A percentile compares a stretch with the other conserved stretches of the same genome.
Conservation (phyloP, 2,797 vertebrate genomes). For the Etheostoma nigrum region DNA sequence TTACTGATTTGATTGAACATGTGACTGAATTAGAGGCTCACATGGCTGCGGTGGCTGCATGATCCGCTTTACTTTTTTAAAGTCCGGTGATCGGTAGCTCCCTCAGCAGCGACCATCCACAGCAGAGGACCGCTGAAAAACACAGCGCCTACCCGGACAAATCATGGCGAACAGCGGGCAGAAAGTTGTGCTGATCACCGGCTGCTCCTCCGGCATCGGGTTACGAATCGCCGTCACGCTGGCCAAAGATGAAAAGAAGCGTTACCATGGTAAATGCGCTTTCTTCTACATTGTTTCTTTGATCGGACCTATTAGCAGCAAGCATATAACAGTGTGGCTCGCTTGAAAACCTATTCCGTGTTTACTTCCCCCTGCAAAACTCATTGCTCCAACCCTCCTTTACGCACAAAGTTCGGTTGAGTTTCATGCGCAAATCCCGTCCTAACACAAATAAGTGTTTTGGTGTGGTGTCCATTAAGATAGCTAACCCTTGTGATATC, state of each 20-base stretch:
- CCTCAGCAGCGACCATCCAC: slow-evolving; percentile 75
- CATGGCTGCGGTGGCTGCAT: slow-evolving; percentile 80
- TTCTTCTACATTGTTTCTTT: slow-evolving; percentile 73
- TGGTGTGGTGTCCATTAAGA: slow-evolving; percentile 34
- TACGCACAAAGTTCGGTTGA: slow-evolving; percentile 65
- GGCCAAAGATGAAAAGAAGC: slow-evolving; percentile 90
- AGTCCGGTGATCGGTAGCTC: slow-evolving; percentile 77
- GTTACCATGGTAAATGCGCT: slow-evolving; percentile 91
- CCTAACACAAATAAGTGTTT: slow-evolving; percentile 29
- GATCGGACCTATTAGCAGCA: slow-evolving; percentile 43
- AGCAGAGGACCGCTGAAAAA: slow-evolving; percentile 72
- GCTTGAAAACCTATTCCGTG: slow-evolving; percentile 41
- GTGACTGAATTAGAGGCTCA: slow-evolving; percentile 85
- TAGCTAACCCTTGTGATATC: slow-evolving; percentile 39
- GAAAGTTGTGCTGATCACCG: slow-evolving; percentile 92
- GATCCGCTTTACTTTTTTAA: slow-evolving; percentile 84
- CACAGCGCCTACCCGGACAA: slow-evolving; percentile 69
- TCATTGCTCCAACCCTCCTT: slow-evolving; percentile 45
- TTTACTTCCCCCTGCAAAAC: slow-evolving; percentile 57
- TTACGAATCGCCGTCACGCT: slow-evolving; percentile 90
- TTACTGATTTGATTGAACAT: slow-evolving; percentile 77
- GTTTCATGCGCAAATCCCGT: slow-evolving; percentile 58
- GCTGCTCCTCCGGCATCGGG: slow-evolving; percentile 96
- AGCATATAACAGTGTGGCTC: slow-evolving; percentile 26
- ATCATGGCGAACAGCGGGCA: slow-evolving; percentile 89